Base-by-base conservation (phyloP, 2,888 invertebrate genomes). In the Kuschelorhynchus macadamiae region DNA sequence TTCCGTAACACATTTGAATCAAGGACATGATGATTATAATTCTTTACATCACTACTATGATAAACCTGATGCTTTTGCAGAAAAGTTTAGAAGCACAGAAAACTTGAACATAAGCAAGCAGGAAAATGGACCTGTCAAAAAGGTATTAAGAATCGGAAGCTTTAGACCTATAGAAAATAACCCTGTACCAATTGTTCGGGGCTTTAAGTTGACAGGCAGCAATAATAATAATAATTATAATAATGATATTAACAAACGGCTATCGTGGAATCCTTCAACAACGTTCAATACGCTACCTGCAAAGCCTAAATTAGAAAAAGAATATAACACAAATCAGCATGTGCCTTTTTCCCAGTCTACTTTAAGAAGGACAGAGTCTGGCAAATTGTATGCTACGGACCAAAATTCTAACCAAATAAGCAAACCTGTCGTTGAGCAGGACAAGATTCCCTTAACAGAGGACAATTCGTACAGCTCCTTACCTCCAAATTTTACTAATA, bases 351-450 rank as follows among this genome's bases (percentile, higher is more conserved):
- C 86, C 0, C 86, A 86, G 71, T 81, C 80, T 8, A 85, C 83
- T 1, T 75, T 87, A 61, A 80, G 86, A n/a, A 81, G 85, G 68
- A 86, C 86, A 0, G 86, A 86, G 4, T 81, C 81, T 3, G 80
- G 74, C 57, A 80, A 76, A 71, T 46, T 67, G n/a, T 65, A 47
- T 9, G 69, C 60, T 7, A 59, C 41, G 11, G 61, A 50, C 30
- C 42, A 32, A 62, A 42, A 36, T 67, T 20, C 42, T 47, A 33
- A 68, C 55, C 20, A 71, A 56, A 53, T 52, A 41, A 36, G 16
- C 18, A 39, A 16, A 14, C n/a, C 7, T 14, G 11, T 14, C 8
- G 0, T 30, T 7, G 44, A 41, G 16, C 4, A 46, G 12, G 60
- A 57, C n/a, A 20, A 30, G 20, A 53, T 25, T 25, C 4, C 11